Percentiles rank a stretch among this genome's conserved stretches.
Evolutionary conservation across 2,797 vertebrate genomes (phyloP).

Genomic region (Selene dorsalis): DNA sequence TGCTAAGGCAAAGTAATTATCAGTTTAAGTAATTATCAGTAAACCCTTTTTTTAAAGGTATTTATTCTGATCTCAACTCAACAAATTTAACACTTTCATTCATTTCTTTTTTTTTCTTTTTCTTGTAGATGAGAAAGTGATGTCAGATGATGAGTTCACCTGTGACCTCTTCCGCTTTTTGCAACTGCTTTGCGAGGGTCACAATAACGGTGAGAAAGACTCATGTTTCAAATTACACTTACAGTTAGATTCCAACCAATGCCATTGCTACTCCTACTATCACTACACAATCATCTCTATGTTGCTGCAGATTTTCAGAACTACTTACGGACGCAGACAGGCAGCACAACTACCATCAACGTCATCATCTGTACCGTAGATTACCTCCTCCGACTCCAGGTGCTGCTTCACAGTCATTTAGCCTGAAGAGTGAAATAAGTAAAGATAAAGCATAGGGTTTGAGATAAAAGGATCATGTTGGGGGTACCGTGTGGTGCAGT

Average conservation of each 20-base stretch:
- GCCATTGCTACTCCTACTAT: not conserved
- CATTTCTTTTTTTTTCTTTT: conserved; percentile 7
- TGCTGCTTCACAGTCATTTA: conserved; percentile 55
- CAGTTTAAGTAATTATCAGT: conserved; percentile 29
- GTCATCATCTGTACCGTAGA: conserved; percentile 97
- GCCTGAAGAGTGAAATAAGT: not conserved
- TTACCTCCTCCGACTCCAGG: conserved; percentile 95
- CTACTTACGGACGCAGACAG: conserved; percentile 94
- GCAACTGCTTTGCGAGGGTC: conserved; percentile 95
- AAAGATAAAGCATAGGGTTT: not conserved
- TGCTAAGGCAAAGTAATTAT: conserved; percentile 19
- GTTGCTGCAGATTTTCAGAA: conserved; percentile 93
- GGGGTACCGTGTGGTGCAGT: too few species aligned
- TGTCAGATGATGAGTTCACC: conserved; percentile 96
- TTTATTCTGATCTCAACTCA: not conserved
- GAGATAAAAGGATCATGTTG: too few species aligned
- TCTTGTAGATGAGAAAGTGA: conserved; percentile 94
- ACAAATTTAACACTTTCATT: conserved; percentile 7
- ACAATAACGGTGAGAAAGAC: conserved; percentile 90
- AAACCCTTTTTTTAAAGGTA: not conserved
- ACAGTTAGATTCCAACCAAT: not conserved
- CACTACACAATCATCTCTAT: not conserved
- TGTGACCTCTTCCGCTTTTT: conserved; percentile 96
- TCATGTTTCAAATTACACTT: conserved; percentile 1
- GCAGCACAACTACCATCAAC: conserved; percentile 96